These are phyloP conservation scores for Platyura marginata DNA, from an alignment of 1,140 invertebrate genomes.

Conservation along the genomic window DNA sequence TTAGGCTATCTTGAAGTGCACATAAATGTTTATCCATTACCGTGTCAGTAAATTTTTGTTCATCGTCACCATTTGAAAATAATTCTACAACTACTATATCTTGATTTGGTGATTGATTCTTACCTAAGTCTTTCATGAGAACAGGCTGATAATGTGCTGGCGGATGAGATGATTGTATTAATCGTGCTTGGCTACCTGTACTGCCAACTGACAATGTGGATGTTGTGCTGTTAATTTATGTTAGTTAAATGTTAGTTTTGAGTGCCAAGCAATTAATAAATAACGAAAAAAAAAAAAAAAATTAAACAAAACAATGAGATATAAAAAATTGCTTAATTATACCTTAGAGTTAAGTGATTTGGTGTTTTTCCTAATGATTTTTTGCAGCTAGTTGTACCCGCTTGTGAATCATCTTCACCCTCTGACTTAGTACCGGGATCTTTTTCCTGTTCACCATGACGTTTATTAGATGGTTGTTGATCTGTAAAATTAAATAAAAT, in stretches of 20 bases:
- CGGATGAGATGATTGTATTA: conserved; percentile 85
- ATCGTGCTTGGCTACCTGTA: conserved; percentile 78
- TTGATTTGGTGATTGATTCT: conserved; percentile 26
- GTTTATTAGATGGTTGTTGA: not conserved
- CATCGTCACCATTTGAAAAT: conserved; percentile 6
- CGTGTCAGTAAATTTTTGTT: conserved; percentile 8
- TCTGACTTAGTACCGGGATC: conserved; percentile 69
- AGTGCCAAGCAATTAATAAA: too few relatives aligned
- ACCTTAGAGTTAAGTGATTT: conserved; percentile 78
- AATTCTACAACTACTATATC: not conserved
- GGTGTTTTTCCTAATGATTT: conserved; percentile 67
- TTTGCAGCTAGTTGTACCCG: conserved; percentile 42
- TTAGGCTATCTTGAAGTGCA: conserved; percentile 19
- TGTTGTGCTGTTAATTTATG: conserved; percentile 63
- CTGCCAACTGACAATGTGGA: conserved; percentile 86
- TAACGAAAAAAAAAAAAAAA: too few relatives aligned
- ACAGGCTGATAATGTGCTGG: conserved; percentile 75
- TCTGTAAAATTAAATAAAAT: not conserved
- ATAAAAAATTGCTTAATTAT: conserved; percentile 6
- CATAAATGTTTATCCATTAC: conserved; percentile 22
- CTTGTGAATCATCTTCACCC: conserved; percentile 65
- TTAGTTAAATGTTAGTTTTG: too few relatives aligned
- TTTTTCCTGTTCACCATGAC: conserved; percentile 26
- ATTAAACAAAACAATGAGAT: not conserved
- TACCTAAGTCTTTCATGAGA: conserved; percentile 72